Evolutionary conservation across 2,113 vertebrate genomes (phyloP).

Genomic region (Engraulis encrasicolus): DNA sequence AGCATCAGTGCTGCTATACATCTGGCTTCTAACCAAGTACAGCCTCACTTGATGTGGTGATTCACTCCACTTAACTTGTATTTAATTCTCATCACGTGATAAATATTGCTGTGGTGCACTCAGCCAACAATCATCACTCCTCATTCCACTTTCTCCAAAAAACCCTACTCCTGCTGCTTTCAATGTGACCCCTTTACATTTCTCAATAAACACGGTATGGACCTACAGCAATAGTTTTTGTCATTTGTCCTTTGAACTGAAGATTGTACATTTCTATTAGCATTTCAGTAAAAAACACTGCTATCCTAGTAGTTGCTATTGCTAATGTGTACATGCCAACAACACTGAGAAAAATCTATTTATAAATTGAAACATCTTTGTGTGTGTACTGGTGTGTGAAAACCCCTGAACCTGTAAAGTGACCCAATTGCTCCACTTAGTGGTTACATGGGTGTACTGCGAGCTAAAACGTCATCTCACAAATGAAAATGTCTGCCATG

Average conservation of each 20-base stretch:
- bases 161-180: not conserved
- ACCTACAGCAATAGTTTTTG: not conserved
- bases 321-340: not conserved
- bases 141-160: not conserved
- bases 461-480: not conserved
- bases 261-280: not conserved
- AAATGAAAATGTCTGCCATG: not conserved
- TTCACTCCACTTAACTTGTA: not conserved
- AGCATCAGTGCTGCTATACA: not conserved
- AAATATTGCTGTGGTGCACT: not conserved
- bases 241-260: not conserved
- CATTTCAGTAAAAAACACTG: not conserved
- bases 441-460: not conserved
- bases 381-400: no score
- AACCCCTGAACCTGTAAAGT: not conserved
- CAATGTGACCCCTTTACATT: not conserved
- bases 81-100: not conserved
- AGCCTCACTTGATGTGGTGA: not conserved
- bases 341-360: not conserved
- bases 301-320: not conserved
- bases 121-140: not conserved
- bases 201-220: not conserved
- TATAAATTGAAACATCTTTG: no score
- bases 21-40: not conserved
- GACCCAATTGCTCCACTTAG: not conserved